These are phyloP conservation scores for Alcedo quadribrachys DNA, from an alignment of 2,797 vertebrate species.

Conservation along the genomic window DNA sequence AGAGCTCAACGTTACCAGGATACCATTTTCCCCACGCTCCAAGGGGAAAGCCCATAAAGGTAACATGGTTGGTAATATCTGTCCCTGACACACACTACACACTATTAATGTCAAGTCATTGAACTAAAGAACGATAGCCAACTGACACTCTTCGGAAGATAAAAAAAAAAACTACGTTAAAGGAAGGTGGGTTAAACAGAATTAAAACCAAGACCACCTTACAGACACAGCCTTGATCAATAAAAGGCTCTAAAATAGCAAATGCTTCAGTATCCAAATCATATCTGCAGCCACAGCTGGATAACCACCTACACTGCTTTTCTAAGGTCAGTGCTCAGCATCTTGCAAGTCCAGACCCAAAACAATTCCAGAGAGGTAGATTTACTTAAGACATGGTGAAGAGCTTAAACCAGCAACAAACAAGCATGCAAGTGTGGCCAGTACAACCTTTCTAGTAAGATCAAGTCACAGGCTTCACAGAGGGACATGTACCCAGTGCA, in stretches of 20 bases:
- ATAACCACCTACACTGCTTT: neutral
- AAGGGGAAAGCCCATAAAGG: no score
- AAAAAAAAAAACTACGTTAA: neutral
- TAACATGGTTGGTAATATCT: neutral
- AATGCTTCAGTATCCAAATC: neutral
- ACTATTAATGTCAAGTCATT: neutral
- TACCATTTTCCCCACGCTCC: no score
- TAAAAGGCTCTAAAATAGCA: neutral
- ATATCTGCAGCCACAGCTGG: neutral
- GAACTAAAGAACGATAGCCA: neutral
- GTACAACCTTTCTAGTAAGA: neutral
- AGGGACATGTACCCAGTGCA: fast-evolving
- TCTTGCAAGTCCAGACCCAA: neutral
- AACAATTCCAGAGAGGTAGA: neutral
- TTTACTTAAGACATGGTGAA: neutral
- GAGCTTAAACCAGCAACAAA: neutral
- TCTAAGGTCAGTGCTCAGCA: neutral
- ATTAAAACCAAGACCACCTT: neutral
- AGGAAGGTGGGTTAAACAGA: neutral
- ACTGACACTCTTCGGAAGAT: neutral
- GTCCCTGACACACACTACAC: neutral
- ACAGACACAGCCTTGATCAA: neutral
- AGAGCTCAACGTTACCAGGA: no score
- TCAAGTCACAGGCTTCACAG: neutral
- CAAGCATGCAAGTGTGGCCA: neutral